Evolutionary conservation across 2,797 vertebrate genomes (phyloP), one percentile per base, ranked within the genome.

Genomic region (Cercopithecus diana): DNA sequence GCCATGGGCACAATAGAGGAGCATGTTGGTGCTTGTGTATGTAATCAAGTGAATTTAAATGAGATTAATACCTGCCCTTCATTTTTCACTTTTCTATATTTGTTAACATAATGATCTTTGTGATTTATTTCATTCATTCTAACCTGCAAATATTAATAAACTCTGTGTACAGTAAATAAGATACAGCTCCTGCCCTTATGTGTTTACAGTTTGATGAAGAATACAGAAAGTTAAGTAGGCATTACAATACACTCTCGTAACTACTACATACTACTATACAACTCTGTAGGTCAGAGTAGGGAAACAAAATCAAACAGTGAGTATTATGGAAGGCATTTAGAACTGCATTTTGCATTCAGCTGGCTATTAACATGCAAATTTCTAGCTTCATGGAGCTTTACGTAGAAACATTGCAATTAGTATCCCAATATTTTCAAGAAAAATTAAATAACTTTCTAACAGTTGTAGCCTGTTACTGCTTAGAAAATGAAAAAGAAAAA

Each of bases 101-200:
- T 48, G 24, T 90, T 76, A 94, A 39, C 9, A 24, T 87, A 36
- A 30, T 84, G 24, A 72, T 92, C 36, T 73, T 87, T 80, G 33
- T 80, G 55, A 93, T 83, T 95, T 92, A 89, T 85, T 88, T 67
- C 19, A 85, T 92, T 94, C 36, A n/a, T 70, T 93, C 72, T 88
- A 77, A 80, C 33, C 26, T 55, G 64, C 2, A 70, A 67, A 80
- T 90, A 92, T 92, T 93, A 94, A 33, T 73, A 95, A 55, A 67
- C 5, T 58, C 85, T 77, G 30, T 70, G 10, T 81, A 33, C 4
- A 72, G 15, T 58, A 81, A 96, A 22, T 95, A 93, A 93, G 76
- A 91, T 50, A 67, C 28, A 86, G 4, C 48, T 26, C 26, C 10
- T 93, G 13, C 83, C 36, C 48, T 92, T 41, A 15, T 45, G 22